Percentiles rank a stretch among this genome's conserved stretches.
These are phyloP conservation scores for Drosophila repletoides DNA, from an alignment of 1,140 invertebrate species.

Conservation along the genomic window DNA sequence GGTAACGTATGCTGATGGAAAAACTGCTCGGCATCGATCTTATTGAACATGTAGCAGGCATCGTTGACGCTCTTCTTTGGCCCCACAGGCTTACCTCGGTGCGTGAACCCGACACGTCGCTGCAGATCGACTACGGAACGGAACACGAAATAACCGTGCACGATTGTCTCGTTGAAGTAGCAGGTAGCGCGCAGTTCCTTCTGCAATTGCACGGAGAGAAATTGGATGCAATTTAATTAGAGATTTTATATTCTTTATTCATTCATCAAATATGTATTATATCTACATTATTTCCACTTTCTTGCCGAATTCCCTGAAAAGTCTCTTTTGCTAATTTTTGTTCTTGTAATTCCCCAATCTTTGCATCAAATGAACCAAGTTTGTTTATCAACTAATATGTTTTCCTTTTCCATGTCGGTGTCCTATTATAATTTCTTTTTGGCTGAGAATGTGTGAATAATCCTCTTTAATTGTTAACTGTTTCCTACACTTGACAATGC, in stretches of 20 bases:
- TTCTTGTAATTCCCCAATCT: too few relatives aligned
- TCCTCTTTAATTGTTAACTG: constrained; percentile 5
- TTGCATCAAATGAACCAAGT: too few relatives aligned
- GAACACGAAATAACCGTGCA: constrained; percentile 82
- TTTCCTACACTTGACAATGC: constrained; percentile 47
- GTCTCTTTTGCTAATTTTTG: too few relatives aligned
- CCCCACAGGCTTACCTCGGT: constrained; percentile 78
- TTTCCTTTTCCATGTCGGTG: too few relatives aligned
- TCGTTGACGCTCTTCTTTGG: constrained; percentile 80
- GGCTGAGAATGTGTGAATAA: not conserved
- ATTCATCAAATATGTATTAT: too few relatives aligned
- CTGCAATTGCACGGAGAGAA: constrained; percentile 43
- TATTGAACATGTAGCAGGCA: constrained; percentile 79
- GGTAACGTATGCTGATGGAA: constrained; percentile 74
- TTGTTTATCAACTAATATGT: too few relatives aligned
- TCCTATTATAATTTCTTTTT: too few relatives aligned
- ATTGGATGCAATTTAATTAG: too few relatives aligned
- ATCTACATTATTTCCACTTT: too few relatives aligned
- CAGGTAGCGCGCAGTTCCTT: constrained; percentile 81
- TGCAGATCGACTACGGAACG: constrained; percentile 78
- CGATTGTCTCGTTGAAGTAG: constrained; percentile 82
- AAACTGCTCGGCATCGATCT: constrained; percentile 79
- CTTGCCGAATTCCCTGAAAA: too few relatives aligned
- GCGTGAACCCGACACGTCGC: constrained; percentile 80
- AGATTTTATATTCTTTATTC: too few relatives aligned